These are phyloP conservation scores for Scartelaos histophorus DNA, from an alignment of 2,113 vertebrate genomes.

Conservation along the genomic window DNA sequence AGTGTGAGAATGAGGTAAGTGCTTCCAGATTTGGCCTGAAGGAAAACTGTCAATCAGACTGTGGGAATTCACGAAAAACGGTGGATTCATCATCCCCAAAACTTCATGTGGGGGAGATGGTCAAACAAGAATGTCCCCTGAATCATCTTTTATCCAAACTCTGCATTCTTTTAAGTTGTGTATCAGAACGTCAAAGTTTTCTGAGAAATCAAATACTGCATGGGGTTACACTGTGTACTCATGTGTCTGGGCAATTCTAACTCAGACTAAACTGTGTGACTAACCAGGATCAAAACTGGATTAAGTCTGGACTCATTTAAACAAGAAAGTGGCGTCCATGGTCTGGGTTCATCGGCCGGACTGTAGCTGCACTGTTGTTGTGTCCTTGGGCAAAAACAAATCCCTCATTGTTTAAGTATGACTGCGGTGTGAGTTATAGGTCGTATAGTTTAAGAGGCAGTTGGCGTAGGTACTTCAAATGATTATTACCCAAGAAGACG, in stretches of 20 bases:
- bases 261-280: no score
- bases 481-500: no score
- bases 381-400: neutral
- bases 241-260: no score
- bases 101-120: constrained; percentile 26
- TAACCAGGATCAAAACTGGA: neutral
- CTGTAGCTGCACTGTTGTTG: neutral
- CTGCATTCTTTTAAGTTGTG: neutral
- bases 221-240: no score
- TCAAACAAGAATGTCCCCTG: constrained; percentile 14
- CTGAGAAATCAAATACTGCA: no score
- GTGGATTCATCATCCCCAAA: constrained; percentile 11
- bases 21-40: constrained; percentile 65
- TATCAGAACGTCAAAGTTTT: neutral
- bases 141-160: neutral
- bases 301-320: no score
- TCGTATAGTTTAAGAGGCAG: no score
- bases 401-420: no score
- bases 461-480: no score
- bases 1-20: constrained; percentile 56
- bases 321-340: no score
- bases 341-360: neutral
- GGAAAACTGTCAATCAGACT: constrained; percentile 60
- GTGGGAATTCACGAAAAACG: constrained; percentile 40
- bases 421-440: no score